Evolutionary conservation across 2,888 invertebrate genomes (phyloP), one percentile per base, ranked within the genome.

Genomic region (Standfussiana lucernea): DNA sequence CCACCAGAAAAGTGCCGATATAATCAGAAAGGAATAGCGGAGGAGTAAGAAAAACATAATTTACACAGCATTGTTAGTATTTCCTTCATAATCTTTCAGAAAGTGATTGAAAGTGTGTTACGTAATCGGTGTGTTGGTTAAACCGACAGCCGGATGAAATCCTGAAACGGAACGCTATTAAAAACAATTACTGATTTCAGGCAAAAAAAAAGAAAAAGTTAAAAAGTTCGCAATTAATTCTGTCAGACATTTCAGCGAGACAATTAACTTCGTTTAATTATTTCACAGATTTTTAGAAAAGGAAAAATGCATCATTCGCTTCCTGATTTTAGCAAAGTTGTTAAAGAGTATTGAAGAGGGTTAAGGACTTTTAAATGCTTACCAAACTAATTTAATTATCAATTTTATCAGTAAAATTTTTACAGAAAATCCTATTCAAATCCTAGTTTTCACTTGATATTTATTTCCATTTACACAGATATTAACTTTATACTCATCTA

Each of bases 141-240:
- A 35, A 80, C 42, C 61, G 79, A 61, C 53, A 85, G 59, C 73
- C 35, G 35, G 24, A 53, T 37, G n/a, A 66, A 37, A 71, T 18
- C 61, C 18, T 53, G 35, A 84, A 84, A 84, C 0, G 47, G 66
- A 56, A 47, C 59, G 11, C 24, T n/a, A 64, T 64, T 62, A 53
- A 73, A 82, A 83, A 73, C 70, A 71, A 83, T 67, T 67, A 47
- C 7, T 15, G n/a, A 77, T 59, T 72, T 69, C 0, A 15, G 37
- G 35, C 45, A 50, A 66, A 59, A 50, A 50, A 56, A 69, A 77
- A 67, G 37, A 32, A 15, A 62, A 78, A 73, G 70, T 83, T 65
- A 21, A 40, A 65, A 83, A 86, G 64, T 86, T 83, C 18, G n/a
- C 67, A 79, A 84, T 86, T 86, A 83, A 83, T 79, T 61, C 79